Evolutionary conservation across 2,113 vertebrate species (phyloP).

Genomic region (Cepphus grylle): DNA sequence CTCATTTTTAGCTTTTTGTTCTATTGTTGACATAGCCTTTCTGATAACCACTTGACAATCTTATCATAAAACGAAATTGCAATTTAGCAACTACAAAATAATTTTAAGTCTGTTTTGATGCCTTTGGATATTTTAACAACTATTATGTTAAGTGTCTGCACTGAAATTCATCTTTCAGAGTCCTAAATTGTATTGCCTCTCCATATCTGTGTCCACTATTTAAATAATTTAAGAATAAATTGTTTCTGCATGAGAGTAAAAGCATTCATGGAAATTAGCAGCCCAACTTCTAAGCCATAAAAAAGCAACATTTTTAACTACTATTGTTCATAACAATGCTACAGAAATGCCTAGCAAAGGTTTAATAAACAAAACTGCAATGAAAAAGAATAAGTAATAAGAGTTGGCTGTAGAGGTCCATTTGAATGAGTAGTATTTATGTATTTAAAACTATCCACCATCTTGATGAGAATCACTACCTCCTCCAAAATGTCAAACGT

Average conservation of each 20-base stretch:
- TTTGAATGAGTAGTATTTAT: neutral
- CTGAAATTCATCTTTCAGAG: neutral
- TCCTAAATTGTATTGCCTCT: neutral
- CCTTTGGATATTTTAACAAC: neutral
- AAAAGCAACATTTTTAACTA: neutral
- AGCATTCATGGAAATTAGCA: neutral
- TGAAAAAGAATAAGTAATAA: neutral
- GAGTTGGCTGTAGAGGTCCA: neutral
- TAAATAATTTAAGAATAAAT: neutral
- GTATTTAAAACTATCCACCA: neutral
- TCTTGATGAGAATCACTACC: neutral
- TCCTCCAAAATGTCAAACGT: neutral
- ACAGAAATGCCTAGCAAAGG: neutral
- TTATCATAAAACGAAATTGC: neutral
- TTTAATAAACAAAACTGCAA: neutral
- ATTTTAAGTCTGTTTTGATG: neutral
- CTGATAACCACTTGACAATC: neutral
- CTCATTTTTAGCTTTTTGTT: neutral
- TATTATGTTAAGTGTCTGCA: neutral
- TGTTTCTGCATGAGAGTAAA: neutral
- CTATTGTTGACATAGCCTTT: neutral
- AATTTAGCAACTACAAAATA: neutral
- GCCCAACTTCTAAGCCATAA: neutral
- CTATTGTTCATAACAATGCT: neutral
- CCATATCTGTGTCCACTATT: neutral